Percentiles rank a stretch among this genome's conserved stretches.
These are phyloP conservation scores for Drosophila eugracilis DNA, from an alignment of 1,140 invertebrate species.

Conservation along the genomic window DNA sequence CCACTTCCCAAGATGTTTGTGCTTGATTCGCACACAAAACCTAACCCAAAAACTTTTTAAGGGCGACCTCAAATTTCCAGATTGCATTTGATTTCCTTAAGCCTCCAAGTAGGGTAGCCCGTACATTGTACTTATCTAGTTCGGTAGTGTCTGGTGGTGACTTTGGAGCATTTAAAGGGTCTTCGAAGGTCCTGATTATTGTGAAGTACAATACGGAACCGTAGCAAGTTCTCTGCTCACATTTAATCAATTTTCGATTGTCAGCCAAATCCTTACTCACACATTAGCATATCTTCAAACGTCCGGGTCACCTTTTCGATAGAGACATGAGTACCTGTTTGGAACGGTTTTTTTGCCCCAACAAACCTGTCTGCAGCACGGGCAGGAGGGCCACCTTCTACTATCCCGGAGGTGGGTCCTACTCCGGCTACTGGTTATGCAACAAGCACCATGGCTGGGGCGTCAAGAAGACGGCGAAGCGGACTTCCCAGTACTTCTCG, in stretches of 20 bases:
- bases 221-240: no score
- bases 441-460: constrained; percentile 65
- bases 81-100: neutral
- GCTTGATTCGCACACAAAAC: constrained; percentile 6
- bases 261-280: constrained; percentile 3
- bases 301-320: constrained; percentile 6
- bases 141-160: neutral
- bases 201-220: neutral
- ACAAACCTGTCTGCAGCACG: constrained; percentile 54
- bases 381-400: constrained; percentile 57
- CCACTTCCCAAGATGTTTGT: constrained; percentile 1
- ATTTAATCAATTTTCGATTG: constrained; percentile 22
- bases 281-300: constrained; percentile 16
- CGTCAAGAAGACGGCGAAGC: constrained; percentile 39
- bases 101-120: neutral
- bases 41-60: constrained; percentile 38
- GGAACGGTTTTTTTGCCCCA: constrained; percentile 50
- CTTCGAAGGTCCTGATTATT: constrained; percentile 5
- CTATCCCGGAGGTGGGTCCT: constrained; percentile 67
- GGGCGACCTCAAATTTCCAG: neutral
- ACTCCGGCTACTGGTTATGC: constrained; percentile 67
- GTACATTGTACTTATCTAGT: neutral
- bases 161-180: constrained; percentile 5
- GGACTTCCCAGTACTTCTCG: constrained; percentile 24
- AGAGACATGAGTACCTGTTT: constrained; percentile 56